Base-by-base conservation (phyloP, 2,113 vertebrate genomes). In the Hydrolagus affinis region DNA sequence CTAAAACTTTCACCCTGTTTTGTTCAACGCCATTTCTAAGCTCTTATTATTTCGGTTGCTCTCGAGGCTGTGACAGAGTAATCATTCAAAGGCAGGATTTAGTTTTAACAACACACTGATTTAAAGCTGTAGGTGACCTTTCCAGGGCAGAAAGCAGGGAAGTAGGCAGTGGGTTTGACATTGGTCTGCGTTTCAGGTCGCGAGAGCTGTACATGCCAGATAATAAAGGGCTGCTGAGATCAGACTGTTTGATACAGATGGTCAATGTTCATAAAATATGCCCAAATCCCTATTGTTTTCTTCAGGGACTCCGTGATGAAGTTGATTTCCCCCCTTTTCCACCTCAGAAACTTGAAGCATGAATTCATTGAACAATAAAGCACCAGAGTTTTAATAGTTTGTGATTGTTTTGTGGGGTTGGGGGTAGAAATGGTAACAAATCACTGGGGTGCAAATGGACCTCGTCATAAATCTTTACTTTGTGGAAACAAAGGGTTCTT, bases 161-260 rank as follows among this genome's bases (percentile, higher is more conserved):
- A 91, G 87, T 86, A 44, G 80, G 89, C 89, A 91, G 88, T 66
- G 86, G 88, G 62, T 21, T 86, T 85, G 90, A 86, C 87, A 89
- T 86, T 86, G 86, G 89, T 89, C 91, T 86, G 75, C 88, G 80
- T 70, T 86, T 32, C 78, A 86, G 87, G 87, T 87, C 88, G 86
- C 88, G 87, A 86, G 70, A 87, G 86, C 85, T 64, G 75, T 0
- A 2, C 62, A 32, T 75, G 89, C 90, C 90, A 88, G 89, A 83
- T 66, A 83, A 32, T 83, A 62, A 66, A 66, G 60, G 44, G 88
- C 80, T 62, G n/a, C 88, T 86, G 88, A 91, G 89, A 89, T 90
- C 88, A 87, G 85, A 86, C 88, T 87, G 85, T 86, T 89, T 89
- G 91, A 89, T 89, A 89, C 90, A 94, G 94, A 94, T 93, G 94